These are phyloP conservation scores for Neotoxoptera formosana DNA, from an alignment of 1,140 invertebrate genomes.

Conservation along the genomic window DNA sequence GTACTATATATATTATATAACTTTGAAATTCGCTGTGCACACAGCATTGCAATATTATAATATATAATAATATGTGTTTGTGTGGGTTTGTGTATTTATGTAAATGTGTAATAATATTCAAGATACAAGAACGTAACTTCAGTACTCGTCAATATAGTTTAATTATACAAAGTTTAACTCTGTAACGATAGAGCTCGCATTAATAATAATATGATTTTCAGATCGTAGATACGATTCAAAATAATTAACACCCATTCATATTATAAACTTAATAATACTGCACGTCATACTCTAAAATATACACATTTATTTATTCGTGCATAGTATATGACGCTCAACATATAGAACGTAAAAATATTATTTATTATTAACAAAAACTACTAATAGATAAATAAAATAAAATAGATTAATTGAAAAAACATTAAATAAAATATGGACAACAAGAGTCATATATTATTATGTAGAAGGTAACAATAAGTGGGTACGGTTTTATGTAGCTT, in stretches of 20 bases:
- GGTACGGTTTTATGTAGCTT: too few species aligned
- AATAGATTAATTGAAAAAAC: too few species aligned
- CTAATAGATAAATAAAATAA: neutral
- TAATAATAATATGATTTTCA: constrained; percentile 8
- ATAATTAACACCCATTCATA: neutral
- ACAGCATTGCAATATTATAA: neutral
- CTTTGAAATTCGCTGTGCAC: neutral
- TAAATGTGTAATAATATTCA: neutral
- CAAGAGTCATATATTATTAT: neutral
- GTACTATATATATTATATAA: neutral
- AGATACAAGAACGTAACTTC: neutral
- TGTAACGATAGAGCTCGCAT: neutral
- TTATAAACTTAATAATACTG: neutral
- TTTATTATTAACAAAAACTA: too few species aligned
- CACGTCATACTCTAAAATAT: neutral
- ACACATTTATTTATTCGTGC: neutral
- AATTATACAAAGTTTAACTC: neutral
- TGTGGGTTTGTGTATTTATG: neutral
- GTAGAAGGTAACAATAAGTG: neutral
- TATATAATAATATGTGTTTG: neutral
- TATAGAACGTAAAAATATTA: neutral
- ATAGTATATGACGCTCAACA: neutral
- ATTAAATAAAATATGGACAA: neutral
- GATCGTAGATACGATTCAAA: neutral
- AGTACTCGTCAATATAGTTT: neutral